Base-by-base conservation (phyloP, 1,140 invertebrate species). In the Zophobas atratus region DNA sequence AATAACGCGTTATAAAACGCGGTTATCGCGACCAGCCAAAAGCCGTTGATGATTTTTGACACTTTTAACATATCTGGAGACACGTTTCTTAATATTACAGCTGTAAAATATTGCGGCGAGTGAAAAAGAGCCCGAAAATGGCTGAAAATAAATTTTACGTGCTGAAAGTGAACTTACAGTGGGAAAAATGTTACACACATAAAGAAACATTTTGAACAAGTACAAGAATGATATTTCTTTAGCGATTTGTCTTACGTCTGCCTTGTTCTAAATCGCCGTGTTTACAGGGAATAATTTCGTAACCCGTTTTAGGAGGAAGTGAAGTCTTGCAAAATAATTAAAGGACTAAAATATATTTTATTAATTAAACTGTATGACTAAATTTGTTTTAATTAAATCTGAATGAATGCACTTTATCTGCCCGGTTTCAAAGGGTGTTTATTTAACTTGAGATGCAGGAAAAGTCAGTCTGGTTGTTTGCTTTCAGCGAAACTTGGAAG, bases 101-200 rank as follows among this genome's bases (percentile, higher is more conserved):
- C 60, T 67, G 41, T 67, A 67, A 67, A 67, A 67, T 67, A 67
- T 67, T 43, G 39, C 60, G 2, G 20, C 38, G 60, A 20, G 60
- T 67, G 60, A 67, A 67, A 67, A 67, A 67, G 60, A 67, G 60
- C 60, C 43, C 39, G 60, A 67, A 60, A 67, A 67, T 67, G 60
- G 39, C 41, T 67, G 60, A 67, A 43, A 67, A 67, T 67, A 67
- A 67, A 67, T 67, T 67, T 67, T 67, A 67, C 43, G 60, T 67
- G 60, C 20, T 67, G 8, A 67, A 67, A 67, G 60, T 67, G 60
- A 67, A 67, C 38, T 67, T 67, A 32, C 60, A 43, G 36, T 63
- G 38, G 35, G 60, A 67, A 67, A 67, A 67, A 67, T 67, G 60
- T 67, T 67, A 67, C 60, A 67, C 20, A 43, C 20, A 67, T 67